phyloP scores from a whole-genome alignment of 1,140 invertebrate genomes.

The Phymorhynchus buccinoides region DNA sequence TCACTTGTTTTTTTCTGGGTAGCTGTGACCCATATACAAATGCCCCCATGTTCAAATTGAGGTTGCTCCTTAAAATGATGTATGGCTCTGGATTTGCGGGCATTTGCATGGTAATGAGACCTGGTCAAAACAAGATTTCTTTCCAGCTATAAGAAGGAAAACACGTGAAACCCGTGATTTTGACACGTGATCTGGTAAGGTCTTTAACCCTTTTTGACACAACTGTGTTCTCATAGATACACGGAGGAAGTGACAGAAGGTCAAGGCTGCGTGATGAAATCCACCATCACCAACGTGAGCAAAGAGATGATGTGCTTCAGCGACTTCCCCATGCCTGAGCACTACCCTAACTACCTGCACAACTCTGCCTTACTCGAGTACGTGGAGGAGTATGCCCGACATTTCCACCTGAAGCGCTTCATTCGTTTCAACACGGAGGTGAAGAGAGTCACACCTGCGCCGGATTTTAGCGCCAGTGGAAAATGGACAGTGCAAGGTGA shows the following conservation, averaged over 20 bases:
- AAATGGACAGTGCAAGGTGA: conserved; percentile 54
- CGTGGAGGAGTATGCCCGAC: conserved; percentile 71
- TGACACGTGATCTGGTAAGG: too few species aligned
- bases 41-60: too few species aligned
- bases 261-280: conserved; percentile 62
- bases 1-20: too few species aligned
- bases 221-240: too few species aligned
- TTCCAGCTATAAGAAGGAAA: too few species aligned
- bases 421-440: conserved; percentile 64
- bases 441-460: conserved; percentile 34
- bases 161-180: too few species aligned
- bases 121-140: too few species aligned
- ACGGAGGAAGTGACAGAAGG: conserved; percentile 47
- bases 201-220: too few species aligned
- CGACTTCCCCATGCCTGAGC: conserved; percentile 74
- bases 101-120: too few species aligned
- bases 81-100: too few species aligned
- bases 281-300: conserved; percentile 74
- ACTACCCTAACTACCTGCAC: conserved; percentile 75
- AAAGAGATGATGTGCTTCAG: conserved; percentile 76
- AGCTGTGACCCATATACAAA: too few species aligned
- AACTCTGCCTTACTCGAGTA: conserved; percentile 72
- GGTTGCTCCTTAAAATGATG: too few species aligned
- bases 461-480: conserved; percentile 62
- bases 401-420: conserved; percentile 69